These are phyloP conservation scores for Platysternon megacephalum DNA, from an alignment of 2,113 vertebrate genomes.

Conservation along the genomic window DNA sequence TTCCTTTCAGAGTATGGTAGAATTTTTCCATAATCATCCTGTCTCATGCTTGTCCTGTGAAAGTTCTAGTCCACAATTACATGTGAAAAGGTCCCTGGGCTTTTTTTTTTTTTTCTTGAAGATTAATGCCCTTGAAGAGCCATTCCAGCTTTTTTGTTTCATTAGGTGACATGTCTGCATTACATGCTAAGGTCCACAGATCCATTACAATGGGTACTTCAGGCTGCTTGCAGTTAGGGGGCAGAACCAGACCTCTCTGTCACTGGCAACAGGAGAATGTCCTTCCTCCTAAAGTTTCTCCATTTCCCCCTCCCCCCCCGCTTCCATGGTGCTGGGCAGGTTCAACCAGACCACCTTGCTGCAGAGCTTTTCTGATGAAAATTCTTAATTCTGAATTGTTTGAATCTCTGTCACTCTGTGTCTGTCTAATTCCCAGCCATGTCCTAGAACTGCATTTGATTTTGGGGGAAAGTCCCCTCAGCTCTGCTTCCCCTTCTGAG, in stretches of 20 bases:
- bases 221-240: not conserved
- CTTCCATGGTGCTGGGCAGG: no score
- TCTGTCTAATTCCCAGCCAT: not conserved
- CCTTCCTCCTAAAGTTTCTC: not conserved
- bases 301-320: not conserved
- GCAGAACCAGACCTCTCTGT: constrained; percentile 2
- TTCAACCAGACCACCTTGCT: no score
- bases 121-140: not conserved
- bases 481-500: constrained; percentile 8
- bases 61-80: not conserved
- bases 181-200: not conserved
- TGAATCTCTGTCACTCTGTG: no score
- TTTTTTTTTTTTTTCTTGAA: not conserved
- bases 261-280: not conserved
- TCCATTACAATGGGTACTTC: not conserved
- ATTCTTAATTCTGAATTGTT: no score
- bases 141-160: not conserved
- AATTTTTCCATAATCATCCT: not conserved
- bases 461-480: not conserved
- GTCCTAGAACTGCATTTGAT: not conserved
- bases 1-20: not conserved
- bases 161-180: not conserved
- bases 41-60: not conserved
- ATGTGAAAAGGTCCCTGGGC: not conserved
- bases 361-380: no score